Evolutionary conservation across 1,140 invertebrate genomes (phyloP).

Genomic region (Protaetia brevitarsis): DNA sequence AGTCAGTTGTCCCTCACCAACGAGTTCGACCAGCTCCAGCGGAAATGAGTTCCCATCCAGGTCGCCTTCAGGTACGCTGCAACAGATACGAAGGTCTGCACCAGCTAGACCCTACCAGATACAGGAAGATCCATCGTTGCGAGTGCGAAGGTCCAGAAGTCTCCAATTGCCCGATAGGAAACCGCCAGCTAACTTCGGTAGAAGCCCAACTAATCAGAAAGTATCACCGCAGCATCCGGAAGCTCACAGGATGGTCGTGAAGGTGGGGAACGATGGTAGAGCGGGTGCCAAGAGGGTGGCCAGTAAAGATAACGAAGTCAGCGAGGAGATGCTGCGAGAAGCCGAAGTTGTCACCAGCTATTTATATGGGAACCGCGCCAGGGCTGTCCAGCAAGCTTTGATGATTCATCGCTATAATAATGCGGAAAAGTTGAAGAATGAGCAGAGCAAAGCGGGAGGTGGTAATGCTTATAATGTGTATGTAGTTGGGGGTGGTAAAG

Average conservation of each 20-base stretch:
- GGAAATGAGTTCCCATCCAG: conserved; percentile 46
- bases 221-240: conserved; percentile 46
- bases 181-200: conserved; percentile 42
- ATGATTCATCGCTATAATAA: conserved; percentile 51
- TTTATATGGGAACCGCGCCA: conserved; percentile 55
- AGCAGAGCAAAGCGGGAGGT: conserved; percentile 40
- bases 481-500: conserved; percentile 47
- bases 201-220: conserved; percentile 31
- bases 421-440: conserved; percentile 39
- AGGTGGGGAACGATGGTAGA: conserved; percentile 41
- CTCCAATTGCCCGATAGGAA: conserved; percentile 57
- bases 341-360: conserved; percentile 57
- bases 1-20: conserved; percentile 49
- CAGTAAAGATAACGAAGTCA: conserved; percentile 46
- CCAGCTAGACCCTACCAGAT: conserved; percentile 34
- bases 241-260: conserved; percentile 48
- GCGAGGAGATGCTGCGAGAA: conserved; percentile 53
- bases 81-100: conserved; percentile 43
- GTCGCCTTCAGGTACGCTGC: conserved; percentile 44
- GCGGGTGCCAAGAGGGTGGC: conserved; percentile 21
- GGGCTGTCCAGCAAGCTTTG: conserved; percentile 51
- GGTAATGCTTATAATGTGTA: conserved; percentile 50
- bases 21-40: conserved; percentile 50
- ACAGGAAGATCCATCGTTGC: conserved; percentile 47
- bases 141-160: conserved; percentile 55